phyloP scores from a whole-genome alignment of 1,140 invertebrate species.

The Eupristina koningsbergeri region DNA sequence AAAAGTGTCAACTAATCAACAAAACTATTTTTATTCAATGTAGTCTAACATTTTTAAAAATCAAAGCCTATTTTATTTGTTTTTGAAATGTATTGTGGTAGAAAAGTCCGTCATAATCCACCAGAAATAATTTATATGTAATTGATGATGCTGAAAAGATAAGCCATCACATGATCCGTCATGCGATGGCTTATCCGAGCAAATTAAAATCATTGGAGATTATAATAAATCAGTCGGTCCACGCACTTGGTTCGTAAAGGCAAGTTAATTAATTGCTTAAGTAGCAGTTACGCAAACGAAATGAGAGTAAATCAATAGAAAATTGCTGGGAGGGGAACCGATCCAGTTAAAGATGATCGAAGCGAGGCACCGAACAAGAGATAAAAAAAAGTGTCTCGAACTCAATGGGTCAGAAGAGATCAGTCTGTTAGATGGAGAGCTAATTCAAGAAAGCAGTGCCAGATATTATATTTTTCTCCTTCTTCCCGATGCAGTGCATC shows the following conservation, averaged over 20 bases:
- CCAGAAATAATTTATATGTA: background rate
- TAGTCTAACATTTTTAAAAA: no score
- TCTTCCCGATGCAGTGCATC: constrained; percentile 17
- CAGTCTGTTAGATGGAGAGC: background rate
- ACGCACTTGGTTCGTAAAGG: background rate
- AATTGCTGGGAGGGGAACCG: background rate
- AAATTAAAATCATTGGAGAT: background rate
- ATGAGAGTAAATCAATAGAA: background rate
- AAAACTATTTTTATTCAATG: no score
- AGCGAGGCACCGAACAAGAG: background rate
- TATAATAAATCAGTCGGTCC: background rate
- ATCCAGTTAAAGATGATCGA: constrained; percentile 12
- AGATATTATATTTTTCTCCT: no score
- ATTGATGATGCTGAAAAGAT: background rate
- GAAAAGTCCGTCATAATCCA: no score
- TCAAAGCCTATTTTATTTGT: no score
- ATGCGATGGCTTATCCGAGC: background rate
- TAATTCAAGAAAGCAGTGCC: background rate
- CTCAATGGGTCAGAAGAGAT: constrained; percentile 27
- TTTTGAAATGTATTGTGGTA: no score
- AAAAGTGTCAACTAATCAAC: no score
- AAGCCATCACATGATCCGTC: no score
- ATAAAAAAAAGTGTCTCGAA: background rate
- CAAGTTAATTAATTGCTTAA: background rate
- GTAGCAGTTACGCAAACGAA: background rate